Conservation (phyloP, 2,113 vertebrate species). For the Bujurquina vittata region DNA sequence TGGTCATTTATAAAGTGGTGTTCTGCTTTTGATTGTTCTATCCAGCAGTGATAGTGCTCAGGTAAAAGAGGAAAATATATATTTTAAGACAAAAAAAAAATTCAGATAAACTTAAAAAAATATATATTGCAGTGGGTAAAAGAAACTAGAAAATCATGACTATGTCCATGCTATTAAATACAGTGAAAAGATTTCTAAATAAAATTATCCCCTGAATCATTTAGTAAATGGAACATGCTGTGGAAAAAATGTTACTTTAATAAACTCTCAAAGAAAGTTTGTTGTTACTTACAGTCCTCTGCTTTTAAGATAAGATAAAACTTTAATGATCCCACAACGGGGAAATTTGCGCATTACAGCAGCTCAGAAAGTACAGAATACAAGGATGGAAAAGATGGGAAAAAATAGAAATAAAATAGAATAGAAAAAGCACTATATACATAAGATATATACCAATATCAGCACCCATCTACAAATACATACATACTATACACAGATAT, state of each 20-base stretch:
- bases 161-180: not conserved
- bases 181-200: not conserved
- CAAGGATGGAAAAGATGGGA: too few species aligned
- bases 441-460: too few species aligned
- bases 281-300: rapidly evolving
- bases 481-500: too few species aligned
- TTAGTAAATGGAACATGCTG: not conserved
- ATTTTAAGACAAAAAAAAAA: not conserved
- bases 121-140: not conserved
- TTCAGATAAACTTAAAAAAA: not conserved
- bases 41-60: not conserved
- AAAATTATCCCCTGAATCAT: not conserved
- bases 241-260: not conserved
- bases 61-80: not conserved
- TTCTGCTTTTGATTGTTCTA: not conserved
- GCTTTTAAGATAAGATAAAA: not conserved
- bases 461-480: too few species aligned
- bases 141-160: not conserved
- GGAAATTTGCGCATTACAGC: too few species aligned
- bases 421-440: too few species aligned
- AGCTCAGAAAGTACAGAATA: too few species aligned
- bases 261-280: not conserved
- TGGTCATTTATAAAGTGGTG: too few species aligned
- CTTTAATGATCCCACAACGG: too few species aligned
- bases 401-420: too few species aligned